A percentile compares a stretch with the other conserved stretches of the same genome.
phyloP scores from a whole-genome alignment of 1,140 invertebrate genomes.

The Helicoverpa armigera region DNA sequence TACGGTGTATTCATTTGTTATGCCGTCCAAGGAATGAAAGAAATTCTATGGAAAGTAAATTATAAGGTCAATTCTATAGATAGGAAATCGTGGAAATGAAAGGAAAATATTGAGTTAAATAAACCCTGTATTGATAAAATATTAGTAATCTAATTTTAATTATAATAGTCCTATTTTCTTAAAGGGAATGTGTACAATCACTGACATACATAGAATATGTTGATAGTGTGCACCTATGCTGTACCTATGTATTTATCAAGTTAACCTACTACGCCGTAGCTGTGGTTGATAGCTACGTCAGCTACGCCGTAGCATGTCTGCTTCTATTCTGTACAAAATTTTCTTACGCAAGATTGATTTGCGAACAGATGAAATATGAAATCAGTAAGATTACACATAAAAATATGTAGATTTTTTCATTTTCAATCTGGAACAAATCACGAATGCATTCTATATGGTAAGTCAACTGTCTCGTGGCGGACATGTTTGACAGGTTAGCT shows the following conservation, averaged over 20 bases:
- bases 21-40: neutral
- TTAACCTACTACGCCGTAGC: conserved; percentile 20
- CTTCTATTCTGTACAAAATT: neutral
- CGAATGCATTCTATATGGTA: conserved; percentile 40
- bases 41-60: neutral
- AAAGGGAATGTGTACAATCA: neutral
- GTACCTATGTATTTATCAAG: neutral
- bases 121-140: conserved; percentile 24
- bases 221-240: neutral
- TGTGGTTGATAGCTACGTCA: conserved; percentile 13
- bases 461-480: conserved; percentile 1
- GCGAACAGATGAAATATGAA: too few relatives aligned
- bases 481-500: conserved; percentile 36
- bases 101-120: conserved; percentile 7
- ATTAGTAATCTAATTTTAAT: conserved; percentile 10
- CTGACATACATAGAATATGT: neutral
- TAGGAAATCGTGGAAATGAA: neutral
- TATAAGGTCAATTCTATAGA: neutral
- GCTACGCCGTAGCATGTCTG: neutral
- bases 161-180: neutral
- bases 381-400: neutral
- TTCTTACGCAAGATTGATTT: neutral
- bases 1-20: neutral
- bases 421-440: neutral
- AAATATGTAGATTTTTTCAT: neutral